Evolutionary conservation across 92 coral and sea anemone species (phyloP).

Genomic region (Scolanthus callimorphus): DNA sequence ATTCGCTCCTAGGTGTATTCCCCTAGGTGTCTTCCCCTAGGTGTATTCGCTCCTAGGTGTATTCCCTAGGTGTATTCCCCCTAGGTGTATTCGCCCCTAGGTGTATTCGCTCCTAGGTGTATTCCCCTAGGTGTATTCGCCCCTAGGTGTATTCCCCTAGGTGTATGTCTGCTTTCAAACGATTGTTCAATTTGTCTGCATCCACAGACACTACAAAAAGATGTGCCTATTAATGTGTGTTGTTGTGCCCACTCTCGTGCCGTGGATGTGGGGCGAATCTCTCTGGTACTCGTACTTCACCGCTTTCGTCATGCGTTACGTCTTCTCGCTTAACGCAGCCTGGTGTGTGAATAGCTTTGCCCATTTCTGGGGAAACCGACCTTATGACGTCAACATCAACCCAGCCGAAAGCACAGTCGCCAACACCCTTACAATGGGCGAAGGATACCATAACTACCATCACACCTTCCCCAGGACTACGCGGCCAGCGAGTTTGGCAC

Average conservation of each 20-base stretch:
- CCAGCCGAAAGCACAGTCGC: slow-evolving; percentile 63
- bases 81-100: no score
- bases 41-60: no score
- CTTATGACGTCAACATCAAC: slow-evolving; percentile 68
- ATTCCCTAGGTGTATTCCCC: no score
- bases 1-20: no score
- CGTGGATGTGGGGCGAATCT: slow-evolving; percentile 76
- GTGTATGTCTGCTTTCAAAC: no score
- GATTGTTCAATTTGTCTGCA: no score
- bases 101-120: no score
- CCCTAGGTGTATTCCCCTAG: no score
- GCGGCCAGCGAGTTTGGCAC: slow-evolving; percentile 69
- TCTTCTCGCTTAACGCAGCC: slow-evolving; percentile 51
- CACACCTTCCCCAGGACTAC: slow-evolving; percentile 80
- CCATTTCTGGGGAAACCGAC: slow-evolving; percentile 67
- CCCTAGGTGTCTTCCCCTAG: no score
- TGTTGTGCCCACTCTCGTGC: slow-evolving; percentile 47
- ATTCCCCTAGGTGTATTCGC: no score
- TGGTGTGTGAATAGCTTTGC: slow-evolving; percentile 83
- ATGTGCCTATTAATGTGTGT: slow-evolving; percentile 31
- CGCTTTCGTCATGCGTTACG: slow-evolving; percentile 63
- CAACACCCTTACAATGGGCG: slow-evolving; percentile 33
- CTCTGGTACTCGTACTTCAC: slow-evolving; percentile 60
- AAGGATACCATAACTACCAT: slow-evolving; percentile 78
- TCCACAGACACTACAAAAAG: slow-evolving; percentile 53